These are phyloP conservation scores for Pomatorhinus ruficollis DNA, from an alignment of 2,113 vertebrate species.

Conservation along the genomic window DNA sequence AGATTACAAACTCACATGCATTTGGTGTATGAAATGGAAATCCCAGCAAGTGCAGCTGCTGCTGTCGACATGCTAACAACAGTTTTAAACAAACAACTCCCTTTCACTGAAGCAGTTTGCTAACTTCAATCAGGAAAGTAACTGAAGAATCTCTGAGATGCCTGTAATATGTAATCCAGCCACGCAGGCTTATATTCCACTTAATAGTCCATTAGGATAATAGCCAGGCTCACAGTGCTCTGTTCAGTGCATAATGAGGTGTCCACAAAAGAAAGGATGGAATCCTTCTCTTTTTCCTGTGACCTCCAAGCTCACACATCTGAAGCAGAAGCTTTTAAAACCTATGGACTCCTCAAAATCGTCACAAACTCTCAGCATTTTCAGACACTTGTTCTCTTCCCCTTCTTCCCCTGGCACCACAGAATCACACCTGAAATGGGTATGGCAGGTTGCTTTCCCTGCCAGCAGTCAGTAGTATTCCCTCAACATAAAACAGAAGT, in stretches of 20 bases:
- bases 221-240: background rate
- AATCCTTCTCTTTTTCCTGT: background rate
- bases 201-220: conserved; percentile 61
- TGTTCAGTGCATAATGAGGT: background rate
- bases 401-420: background rate
- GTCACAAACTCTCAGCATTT: background rate
- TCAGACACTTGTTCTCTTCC: background rate
- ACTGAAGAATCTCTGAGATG: background rate
- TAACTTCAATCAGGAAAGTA: conserved; percentile 38
- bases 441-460: background rate
- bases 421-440: background rate
- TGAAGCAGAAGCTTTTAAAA: background rate
- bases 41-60: conserved; percentile 27
- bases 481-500: background rate
- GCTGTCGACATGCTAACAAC: conserved; percentile 7
- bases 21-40: conserved; percentile 7
- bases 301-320: background rate
- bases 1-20: conserved; percentile 9
- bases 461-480: background rate
- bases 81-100: conserved; percentile 23
- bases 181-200: conserved; percentile 38
- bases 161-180: background rate
- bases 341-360: background rate
- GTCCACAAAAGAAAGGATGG: background rate
- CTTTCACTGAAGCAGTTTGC: conserved; percentile 1